A percentile compares a stretch with the other conserved stretches of the same genome.
These are phyloP conservation scores for Arremon brunneinucha DNA, from an alignment of 2,797 vertebrate genomes.

Conservation along the genomic window DNA sequence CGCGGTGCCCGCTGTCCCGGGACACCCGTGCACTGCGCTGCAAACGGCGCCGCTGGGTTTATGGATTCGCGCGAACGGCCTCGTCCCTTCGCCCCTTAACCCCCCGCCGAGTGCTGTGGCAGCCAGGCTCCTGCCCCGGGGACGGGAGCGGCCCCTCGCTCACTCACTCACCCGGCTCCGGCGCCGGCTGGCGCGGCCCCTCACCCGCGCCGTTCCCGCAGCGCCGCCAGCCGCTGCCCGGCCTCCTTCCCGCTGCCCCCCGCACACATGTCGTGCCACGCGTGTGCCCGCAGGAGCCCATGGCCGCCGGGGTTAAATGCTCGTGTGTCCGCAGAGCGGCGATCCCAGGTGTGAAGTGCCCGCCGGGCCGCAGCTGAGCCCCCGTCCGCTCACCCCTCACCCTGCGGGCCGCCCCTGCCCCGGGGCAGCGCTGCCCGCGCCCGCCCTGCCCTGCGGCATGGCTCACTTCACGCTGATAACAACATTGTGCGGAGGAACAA, in stretches of 20 bases:
- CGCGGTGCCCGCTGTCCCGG: too few relatives aligned
- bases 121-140: neutral
- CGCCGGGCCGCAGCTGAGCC: neutral
- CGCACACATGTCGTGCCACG: fast-evolving
- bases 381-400: neutral
- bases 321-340: neutral
- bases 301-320: fast-evolving
- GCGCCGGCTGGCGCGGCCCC: neutral
- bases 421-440: neutral
- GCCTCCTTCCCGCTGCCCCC: neutral
- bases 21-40: neutral
- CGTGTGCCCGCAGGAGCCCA: fast-evolving
- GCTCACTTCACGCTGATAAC: neutral
- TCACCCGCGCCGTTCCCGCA: neutral
- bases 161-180: neutral
- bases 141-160: neutral
- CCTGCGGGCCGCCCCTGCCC: neutral
- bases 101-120: fast-evolving
- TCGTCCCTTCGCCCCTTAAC: fast-evolving
- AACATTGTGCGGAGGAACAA: neutral
- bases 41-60: neutral
- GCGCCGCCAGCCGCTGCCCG: neutral
- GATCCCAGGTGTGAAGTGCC: neutral
- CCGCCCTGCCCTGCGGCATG: neutral
- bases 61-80: neutral